phyloP scores from a whole-genome alignment of 2,113 vertebrate species.

The Pagrus major region DNA sequence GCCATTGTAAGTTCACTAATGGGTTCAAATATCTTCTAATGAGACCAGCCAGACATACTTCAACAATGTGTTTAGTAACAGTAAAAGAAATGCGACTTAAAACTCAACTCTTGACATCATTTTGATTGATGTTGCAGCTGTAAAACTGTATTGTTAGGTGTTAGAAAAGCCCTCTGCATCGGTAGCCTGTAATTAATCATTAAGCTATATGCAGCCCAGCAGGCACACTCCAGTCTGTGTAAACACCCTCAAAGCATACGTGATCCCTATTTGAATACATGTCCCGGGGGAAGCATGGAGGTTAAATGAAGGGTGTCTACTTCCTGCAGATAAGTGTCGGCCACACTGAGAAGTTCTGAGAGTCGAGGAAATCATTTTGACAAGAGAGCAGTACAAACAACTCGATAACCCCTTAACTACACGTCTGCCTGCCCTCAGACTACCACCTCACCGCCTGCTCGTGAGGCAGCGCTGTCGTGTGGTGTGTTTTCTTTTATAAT shows the following conservation, averaged over 20 bases:
- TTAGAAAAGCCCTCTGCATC: not conserved
- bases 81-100: not conserved
- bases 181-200: slow-evolving; percentile 52
- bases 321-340: slow-evolving; percentile 78
- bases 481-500: slow-evolving; percentile 33
- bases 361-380: slow-evolving; percentile 60
- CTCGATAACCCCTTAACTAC: slow-evolving; percentile 38
- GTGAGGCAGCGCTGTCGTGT: not conserved
- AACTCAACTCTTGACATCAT: not conserved
- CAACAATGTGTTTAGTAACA: not conserved
- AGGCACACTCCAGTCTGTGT: slow-evolving; percentile 30
- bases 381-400: slow-evolving; percentile 46
- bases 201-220: slow-evolving; percentile 18
- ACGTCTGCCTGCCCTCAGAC: slow-evolving; percentile 40
- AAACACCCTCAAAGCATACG: slow-evolving; percentile 42
- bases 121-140: not conserved
- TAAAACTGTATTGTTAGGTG: not conserved
- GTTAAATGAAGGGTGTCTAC: slow-evolving; percentile 69
- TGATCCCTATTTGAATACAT: slow-evolving; percentile 20
- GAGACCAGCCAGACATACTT: not conserved
- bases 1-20: slow-evolving; percentile 28
- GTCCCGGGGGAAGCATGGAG: slow-evolving; percentile 25
- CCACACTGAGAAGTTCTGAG: slow-evolving; percentile 27
- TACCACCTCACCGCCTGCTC: not conserved
- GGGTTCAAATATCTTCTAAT: not conserved